Evolutionary conservation across 2,113 vertebrate species (phyloP).

Genomic region (Ascaphus truei): DNA sequence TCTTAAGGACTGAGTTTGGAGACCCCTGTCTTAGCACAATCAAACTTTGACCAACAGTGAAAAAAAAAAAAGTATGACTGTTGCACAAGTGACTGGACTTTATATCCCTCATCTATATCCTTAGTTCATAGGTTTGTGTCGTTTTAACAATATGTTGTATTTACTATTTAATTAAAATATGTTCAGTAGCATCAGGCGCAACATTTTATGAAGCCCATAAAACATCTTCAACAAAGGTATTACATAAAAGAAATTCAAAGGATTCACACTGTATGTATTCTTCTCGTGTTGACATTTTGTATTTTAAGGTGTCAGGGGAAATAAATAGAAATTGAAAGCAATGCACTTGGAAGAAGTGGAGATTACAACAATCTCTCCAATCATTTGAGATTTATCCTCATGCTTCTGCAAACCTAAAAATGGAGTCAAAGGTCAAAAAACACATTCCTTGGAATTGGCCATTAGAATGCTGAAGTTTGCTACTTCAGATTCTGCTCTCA

Average conservation of each 20-base stretch:
- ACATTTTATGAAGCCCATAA: too few species aligned
- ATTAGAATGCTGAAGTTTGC: conserved; percentile 48
- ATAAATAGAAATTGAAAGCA: conserved; percentile 54
- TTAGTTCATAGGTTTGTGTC: too few species aligned
- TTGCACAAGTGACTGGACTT: too few species aligned
- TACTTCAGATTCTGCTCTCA: conserved; percentile 40
- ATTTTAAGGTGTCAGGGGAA: conserved; percentile 43
- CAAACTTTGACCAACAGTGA: too few species aligned
- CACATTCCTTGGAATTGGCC: conserved; percentile 44
- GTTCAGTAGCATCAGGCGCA: too few species aligned
- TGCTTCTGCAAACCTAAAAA: conserved; percentile 57
- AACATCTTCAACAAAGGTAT: conserved; percentile 22
- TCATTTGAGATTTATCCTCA: conserved; percentile 58
- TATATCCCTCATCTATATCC: too few species aligned
- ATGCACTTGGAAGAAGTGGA: conserved; percentile 52
- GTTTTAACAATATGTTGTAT: too few species aligned
- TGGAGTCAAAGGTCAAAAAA: conserved; percentile 57
- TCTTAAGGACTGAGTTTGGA: too few species aligned
- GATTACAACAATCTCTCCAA: conserved; percentile 52
- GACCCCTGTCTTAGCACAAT: too few species aligned
- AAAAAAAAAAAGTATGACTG: too few species aligned
- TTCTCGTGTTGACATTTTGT: conserved; percentile 56
- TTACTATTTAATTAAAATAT: too few species aligned
- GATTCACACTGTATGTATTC: conserved; percentile 45
- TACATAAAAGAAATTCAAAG: conserved; percentile 40